A percentile compares a stretch with the other conserved stretches of the same genome.
These are phyloP conservation scores for Actinia tenebrosa DNA, from an alignment of 64 coral and sea anemone genomes.

Conservation along the genomic window DNA sequence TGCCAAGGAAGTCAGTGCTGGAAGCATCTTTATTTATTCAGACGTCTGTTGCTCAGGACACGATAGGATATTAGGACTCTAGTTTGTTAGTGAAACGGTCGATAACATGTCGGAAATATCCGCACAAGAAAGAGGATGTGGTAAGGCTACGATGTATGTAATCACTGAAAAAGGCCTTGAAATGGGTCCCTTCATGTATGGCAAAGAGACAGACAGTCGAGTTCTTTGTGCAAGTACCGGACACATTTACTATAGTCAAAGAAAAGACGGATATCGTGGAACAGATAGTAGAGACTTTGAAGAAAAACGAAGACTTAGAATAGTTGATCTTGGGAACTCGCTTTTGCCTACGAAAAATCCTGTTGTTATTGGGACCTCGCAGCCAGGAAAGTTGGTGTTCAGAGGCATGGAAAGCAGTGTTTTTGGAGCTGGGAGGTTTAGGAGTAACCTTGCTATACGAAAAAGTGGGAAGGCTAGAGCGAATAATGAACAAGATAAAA, in stretches of 20 bases:
- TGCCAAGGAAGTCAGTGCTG: not conserved
- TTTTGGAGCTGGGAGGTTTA: not conserved
- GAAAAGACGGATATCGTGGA: not conserved
- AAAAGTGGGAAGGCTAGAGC: not conserved
- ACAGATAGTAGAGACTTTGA: not conserved
- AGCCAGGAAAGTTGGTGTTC: not conserved
- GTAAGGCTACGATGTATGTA: slow-evolving; percentile 28
- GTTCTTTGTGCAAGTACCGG: slow-evolving; percentile 4
- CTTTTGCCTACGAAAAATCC: not conserved
- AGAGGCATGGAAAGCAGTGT: not conserved
- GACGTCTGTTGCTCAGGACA: not conserved
- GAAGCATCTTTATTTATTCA: not conserved
- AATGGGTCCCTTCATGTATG: slow-evolving; percentile 21
- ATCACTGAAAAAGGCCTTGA: slow-evolving; percentile 44
- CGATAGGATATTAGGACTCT: not conserved
- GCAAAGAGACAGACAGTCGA: not conserved
- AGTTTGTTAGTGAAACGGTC: not conserved
- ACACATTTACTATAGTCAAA: slow-evolving; percentile 1
- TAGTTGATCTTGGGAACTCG: slow-evolving; percentile 7
- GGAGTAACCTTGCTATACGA: not conserved
- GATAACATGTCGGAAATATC: not conserved
- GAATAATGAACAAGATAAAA: not conserved
- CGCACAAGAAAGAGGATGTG: not conserved
- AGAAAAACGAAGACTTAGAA: not conserved
- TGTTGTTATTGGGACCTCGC: not conserved